phyloP scores from a whole-genome alignment of 2,888 invertebrate species.

The Phalera bucephala region DNA sequence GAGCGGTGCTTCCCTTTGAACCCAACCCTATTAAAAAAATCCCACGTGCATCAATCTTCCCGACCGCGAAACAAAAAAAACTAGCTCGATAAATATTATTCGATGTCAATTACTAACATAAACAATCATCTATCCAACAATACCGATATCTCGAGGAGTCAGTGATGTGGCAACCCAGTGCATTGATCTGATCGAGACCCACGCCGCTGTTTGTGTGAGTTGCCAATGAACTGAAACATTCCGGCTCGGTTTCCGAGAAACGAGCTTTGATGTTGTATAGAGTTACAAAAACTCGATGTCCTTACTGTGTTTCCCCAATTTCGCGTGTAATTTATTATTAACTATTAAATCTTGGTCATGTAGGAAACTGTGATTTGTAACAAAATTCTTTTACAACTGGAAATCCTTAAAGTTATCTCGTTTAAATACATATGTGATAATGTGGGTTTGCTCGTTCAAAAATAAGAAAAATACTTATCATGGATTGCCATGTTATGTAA shows the following conservation, averaged over 20 bases:
- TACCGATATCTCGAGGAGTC: slow-evolving; percentile 1
- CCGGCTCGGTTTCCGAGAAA: slow-evolving; percentile 39
- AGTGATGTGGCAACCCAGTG: slow-evolving; percentile 3
- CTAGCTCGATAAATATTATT: no score
- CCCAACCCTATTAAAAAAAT: no score
- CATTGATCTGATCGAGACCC: slow-evolving; percentile 34
- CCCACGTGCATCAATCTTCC: no score
- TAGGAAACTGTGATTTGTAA: slow-evolving; percentile 9
- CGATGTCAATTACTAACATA: no score
- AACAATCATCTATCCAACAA: no score
- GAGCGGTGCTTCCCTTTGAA: no score
- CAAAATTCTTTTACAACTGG: slow-evolving; percentile 10
- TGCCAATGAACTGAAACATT: slow-evolving; percentile 28
- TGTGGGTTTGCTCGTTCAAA: no score
- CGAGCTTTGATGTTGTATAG: slow-evolving; percentile 25
- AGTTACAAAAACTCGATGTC: slow-evolving; percentile 24
- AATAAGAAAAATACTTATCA: no score
- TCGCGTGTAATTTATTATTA: slow-evolving; percentile 26
- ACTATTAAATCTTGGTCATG: slow-evolving; percentile 10
- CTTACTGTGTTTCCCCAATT: slow-evolving; percentile 33
- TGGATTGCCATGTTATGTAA: no score
- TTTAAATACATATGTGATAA: no score
- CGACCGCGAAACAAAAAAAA: no score
- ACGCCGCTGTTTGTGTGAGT: slow-evolving; percentile 20
- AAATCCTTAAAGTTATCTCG: slow-evolving; percentile 10